These are phyloP conservation scores for Necrosyrtes monachus DNA, from an alignment of 2,797 vertebrate species.

Conservation along the genomic window DNA sequence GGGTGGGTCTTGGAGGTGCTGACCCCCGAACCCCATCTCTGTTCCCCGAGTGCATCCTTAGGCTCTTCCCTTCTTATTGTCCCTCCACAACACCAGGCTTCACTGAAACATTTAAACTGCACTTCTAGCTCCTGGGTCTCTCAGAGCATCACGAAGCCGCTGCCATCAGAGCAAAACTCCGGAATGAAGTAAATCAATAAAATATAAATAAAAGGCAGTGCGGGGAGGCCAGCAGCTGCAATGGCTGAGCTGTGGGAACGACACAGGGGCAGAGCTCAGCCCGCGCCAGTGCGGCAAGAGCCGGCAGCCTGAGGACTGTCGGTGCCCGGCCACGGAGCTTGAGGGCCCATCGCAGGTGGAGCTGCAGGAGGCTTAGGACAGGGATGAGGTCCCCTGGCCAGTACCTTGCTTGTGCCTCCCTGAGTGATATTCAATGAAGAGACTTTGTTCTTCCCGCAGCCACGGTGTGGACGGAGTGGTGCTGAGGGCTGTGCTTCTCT, in stretches of 20 bases:
- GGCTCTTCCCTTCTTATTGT: neutral
- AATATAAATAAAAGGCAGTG: conserved; percentile 29
- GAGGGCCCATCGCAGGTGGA: neutral
- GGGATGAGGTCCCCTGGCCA: neutral
- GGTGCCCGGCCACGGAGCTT: rapidly evolving
- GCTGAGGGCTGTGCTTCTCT: neutral
- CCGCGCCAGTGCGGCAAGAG: rapidly evolving
- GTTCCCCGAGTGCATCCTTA: neutral
- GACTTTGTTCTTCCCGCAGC: neutral
- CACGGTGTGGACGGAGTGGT: rapidly evolving
- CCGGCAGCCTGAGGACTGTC: neutral
- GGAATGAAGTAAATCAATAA: conserved; percentile 26
- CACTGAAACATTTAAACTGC: conserved; percentile 30
- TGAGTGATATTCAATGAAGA: neutral
- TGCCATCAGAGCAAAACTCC: neutral
- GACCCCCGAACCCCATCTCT: neutral
- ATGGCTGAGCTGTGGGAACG: neutral
- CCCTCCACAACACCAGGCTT: neutral
- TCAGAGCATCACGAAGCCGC: neutral
- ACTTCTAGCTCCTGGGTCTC: neutral
- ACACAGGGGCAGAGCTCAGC: neutral
- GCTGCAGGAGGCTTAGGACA: neutral
- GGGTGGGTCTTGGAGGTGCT: neutral
- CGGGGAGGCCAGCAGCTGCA: neutral
- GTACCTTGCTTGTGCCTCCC: neutral